These are phyloP conservation scores for Musca vetustissima DNA, from an alignment of 1,140 invertebrate genomes.

Conservation along the genomic window DNA sequence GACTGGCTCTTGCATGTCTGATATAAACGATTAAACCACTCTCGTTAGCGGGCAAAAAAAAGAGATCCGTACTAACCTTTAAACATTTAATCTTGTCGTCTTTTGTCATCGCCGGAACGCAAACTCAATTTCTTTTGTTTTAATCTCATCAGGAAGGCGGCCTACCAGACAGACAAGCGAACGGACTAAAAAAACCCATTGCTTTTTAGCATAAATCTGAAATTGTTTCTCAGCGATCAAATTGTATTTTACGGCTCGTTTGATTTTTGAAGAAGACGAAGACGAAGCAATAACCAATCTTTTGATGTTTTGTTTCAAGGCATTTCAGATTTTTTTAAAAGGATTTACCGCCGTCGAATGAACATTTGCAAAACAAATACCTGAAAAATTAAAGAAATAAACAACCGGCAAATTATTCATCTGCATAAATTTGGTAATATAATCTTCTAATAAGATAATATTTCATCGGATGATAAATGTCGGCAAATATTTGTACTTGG, in stretches of 20 bases:
- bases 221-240: constrained; percentile 7
- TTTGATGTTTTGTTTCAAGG: constrained; percentile 6
- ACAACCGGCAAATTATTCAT: neutral
- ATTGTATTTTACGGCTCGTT: constrained; percentile 24
- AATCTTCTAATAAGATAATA: constrained; percentile 22
- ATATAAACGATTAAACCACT: no score
- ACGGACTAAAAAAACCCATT: neutral
- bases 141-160: neutral
- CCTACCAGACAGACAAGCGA: no score
- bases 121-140: constrained; percentile 4
- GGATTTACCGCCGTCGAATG: neutral
- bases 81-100: neutral
- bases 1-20: no score
- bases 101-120: neutral
- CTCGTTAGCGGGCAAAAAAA: no score
- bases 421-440: constrained; percentile 8
- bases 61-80: no score
- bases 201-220: neutral
- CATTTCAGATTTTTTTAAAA: neutral
- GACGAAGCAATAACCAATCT: neutral
- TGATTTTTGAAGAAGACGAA: constrained; percentile 14
- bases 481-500: constrained; percentile 2
- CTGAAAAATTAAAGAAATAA: neutral
- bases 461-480: constrained; percentile 4
- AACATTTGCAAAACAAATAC: neutral